These are phyloP conservation scores for Penelope pileata DNA, from an alignment of 2,113 vertebrate genomes.

Conservation along the genomic window DNA sequence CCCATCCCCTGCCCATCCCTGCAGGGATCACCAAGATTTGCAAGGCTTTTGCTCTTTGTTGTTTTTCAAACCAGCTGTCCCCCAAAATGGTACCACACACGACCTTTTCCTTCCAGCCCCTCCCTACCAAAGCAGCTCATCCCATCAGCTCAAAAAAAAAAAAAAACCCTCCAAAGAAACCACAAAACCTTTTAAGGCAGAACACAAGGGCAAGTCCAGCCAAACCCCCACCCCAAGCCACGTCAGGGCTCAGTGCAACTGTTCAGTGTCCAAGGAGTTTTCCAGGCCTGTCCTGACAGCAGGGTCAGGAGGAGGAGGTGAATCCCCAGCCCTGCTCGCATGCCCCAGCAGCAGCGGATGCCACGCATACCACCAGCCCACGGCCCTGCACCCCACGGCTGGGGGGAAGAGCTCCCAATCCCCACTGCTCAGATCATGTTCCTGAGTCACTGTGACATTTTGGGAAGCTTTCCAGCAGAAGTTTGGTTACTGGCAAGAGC, in stretches of 20 bases:
- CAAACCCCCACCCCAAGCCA: not conserved
- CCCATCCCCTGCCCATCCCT: not conserved
- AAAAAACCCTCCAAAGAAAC: too few relatives aligned
- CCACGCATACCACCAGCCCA: constrained; percentile 1
- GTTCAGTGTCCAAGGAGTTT: not conserved
- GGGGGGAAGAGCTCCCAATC: not conserved
- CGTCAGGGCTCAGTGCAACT: rapidly evolving
- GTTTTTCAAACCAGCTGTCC: not conserved
- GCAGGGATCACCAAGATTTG: too few relatives aligned
- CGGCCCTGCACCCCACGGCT: not conserved
- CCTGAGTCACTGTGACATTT: constrained; percentile 47
- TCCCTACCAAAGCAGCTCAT: not conserved
- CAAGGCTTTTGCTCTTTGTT: not conserved
- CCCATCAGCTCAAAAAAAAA: not conserved
- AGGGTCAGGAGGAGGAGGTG: not conserved
- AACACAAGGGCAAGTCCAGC: not conserved
- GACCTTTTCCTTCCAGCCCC: rapidly evolving
- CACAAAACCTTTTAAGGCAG: not conserved
- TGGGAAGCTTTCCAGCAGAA: not conserved
- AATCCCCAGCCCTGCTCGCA: not conserved
- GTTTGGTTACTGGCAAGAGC: not conserved
- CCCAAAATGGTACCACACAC: rapidly evolving
- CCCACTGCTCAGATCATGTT: rapidly evolving
- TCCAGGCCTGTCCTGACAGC: rapidly evolving
- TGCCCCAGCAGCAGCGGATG: not conserved